Conservation (phyloP, 2,797 vertebrate genomes). For the Chloroceryle amazona region DNA sequence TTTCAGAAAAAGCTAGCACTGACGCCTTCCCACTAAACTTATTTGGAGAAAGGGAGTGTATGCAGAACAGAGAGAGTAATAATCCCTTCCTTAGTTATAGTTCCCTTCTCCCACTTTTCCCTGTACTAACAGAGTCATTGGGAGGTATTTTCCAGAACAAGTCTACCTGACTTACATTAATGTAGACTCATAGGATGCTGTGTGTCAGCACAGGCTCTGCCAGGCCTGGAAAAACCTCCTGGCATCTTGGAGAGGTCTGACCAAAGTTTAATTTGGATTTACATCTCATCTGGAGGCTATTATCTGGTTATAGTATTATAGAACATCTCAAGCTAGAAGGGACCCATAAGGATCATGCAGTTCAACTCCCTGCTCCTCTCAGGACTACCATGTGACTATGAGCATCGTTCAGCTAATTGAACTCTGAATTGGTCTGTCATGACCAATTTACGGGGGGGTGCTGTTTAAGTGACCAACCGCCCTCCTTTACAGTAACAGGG, state of each 20-base stretch:
- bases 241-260: not conserved
- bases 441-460: not conserved
- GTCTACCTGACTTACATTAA: not conserved
- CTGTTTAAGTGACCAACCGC: not conserved
- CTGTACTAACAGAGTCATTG: not conserved
- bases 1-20: not conserved
- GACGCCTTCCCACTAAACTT: not conserved
- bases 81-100: not conserved
- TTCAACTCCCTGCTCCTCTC: not conserved
- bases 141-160: not conserved
- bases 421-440: not conserved
- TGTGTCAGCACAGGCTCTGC: not conserved
- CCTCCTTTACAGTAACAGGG: not conserved
- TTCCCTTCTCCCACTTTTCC: not conserved
- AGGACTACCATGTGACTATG: not conserved
- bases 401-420: not conserved
- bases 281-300: not conserved
- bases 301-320: not conserved
- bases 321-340: not conserved
- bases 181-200: not conserved
- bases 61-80: not conserved
- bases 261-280: not conserved
- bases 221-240: not conserved
- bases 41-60: accelerated
- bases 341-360: not conserved